Evolutionary conservation across 2,888 invertebrate genomes (phyloP).

Genomic region (Pristionchus maxplancki): DNA sequence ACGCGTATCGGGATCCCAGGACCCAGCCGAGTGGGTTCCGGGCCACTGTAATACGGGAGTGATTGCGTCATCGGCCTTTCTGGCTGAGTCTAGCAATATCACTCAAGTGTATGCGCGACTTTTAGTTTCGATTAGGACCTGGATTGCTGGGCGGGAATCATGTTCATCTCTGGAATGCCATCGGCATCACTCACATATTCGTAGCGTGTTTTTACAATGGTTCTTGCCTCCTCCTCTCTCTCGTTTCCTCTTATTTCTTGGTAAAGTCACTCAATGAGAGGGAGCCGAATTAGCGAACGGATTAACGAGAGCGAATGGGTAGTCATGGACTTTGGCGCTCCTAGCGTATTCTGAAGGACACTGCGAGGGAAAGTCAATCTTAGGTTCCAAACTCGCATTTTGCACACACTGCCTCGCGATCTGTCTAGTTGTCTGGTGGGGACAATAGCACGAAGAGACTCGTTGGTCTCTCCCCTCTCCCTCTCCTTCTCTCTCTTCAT

Average conservation of each 20-base stretch:
- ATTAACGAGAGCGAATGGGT: background rate
- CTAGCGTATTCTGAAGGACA: background rate
- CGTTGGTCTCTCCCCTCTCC: constrained; percentile 22
- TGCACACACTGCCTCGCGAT: constrained; percentile 19
- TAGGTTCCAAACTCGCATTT: background rate
- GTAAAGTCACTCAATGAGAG: constrained; percentile 9
- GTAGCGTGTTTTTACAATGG: constrained; percentile 25
- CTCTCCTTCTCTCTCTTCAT: constrained; percentile 13
- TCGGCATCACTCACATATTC: background rate
- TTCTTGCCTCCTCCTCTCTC: background rate
- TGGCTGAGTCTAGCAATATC: background rate
- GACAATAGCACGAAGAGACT: constrained; percentile 17
- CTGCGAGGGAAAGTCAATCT: background rate
- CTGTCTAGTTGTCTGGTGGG: constrained; percentile 38
- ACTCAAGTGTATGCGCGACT: background rate
- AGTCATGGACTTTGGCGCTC: background rate
- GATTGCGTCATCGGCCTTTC: background rate
- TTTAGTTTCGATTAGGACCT: background rate
- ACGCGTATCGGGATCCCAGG: background rate
- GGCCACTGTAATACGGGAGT: background rate
- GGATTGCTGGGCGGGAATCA: background rate
- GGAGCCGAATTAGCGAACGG: background rate
- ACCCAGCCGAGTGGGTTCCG: background rate
- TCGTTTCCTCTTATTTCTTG: constrained; percentile 2
- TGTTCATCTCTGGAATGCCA: background rate